Evolutionary conservation across 2,888 invertebrate species (phyloP).

Genomic region (Nymphalis polychloros): DNA sequence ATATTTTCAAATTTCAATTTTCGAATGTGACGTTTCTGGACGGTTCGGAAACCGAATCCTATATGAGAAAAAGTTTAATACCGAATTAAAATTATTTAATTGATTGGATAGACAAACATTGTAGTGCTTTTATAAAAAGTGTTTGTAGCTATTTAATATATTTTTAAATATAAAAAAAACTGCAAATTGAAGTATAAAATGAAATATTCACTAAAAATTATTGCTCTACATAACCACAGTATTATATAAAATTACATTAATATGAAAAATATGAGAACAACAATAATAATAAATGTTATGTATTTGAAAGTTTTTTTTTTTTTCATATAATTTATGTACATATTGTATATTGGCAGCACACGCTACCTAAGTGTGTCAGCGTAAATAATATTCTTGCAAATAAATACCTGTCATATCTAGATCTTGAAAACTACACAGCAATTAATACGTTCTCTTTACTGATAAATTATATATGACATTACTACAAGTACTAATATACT

Average conservation of each 20-base stretch:
- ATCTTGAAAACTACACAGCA: conserved; percentile 16
- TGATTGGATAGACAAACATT: neutral
- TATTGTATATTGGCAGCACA: too few relatives aligned
- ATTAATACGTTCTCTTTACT: conserved; percentile 24
- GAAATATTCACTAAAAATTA: too few relatives aligned
- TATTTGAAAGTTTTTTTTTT: too few relatives aligned
- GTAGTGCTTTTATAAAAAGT: too few relatives aligned
- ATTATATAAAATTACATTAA: too few relatives aligned
- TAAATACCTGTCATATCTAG: conserved; percentile 16
- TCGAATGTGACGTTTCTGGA: conserved; percentile 26
- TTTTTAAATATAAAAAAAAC: too few relatives aligned
- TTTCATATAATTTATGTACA: neutral
- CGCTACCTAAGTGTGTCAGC: conserved; percentile 20
- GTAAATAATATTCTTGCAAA: conserved; percentile 16
- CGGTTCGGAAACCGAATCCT: neutral
- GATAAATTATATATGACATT: conserved; percentile 24
- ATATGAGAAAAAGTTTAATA: neutral
- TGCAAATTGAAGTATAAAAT: too few relatives aligned
- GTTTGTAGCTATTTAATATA: too few relatives aligned
- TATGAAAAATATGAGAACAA: too few relatives aligned
- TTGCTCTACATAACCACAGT: too few relatives aligned
- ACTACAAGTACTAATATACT: conserved; percentile 12
- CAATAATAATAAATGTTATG: too few relatives aligned
- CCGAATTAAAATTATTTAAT: neutral
- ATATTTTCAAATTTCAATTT: conserved; percentile 42